Evolutionary conservation across 2,113 vertebrate species (phyloP), one percentile per base, ranked within the genome.

Genomic region (Panurus biarmicus): DNA sequence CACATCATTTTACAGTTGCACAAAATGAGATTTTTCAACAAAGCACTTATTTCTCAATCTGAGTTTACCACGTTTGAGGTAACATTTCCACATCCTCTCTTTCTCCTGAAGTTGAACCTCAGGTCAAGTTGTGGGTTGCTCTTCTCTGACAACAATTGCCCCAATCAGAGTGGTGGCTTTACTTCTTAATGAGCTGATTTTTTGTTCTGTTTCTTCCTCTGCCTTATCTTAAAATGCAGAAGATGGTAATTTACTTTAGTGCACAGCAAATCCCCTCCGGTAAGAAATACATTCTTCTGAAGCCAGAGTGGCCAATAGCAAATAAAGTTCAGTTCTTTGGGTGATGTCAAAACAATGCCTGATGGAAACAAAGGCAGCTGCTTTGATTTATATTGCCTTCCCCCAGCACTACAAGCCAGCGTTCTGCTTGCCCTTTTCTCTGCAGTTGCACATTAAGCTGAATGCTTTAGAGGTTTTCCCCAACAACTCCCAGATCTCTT

Each of bases 401-500:
- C 78, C 85, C 90, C 61, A 91, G 85, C 94, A 84, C 73, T 53
- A 77, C 64, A 58, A 94, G 89, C 58, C 83, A 57, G 75, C 66
- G 36, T 85, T 96, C 89, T 45, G 80, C 94, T 65, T 94, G 95
- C 89, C 85, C 96, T 95, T 97, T 96, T 96, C 85, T 65, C 76
- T 87, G 84, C 77, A 45, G 86, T 92, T 71, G 71, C 93, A 94
- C 89, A 95, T 97, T 96, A 96, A 97, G 89, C 90, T 89, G 94
- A 96, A 95, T 93, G 95, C 97, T 97, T 96, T 97, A 75, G 94
- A 97, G 96, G 92, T 92, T 97, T 97, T 91, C 92, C 85, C 26
- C 91, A 94, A 96, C 96, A 97, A 96, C 96, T 97, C 93, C 96
- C 97, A 96, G 96, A 96, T 92, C 94, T 91, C 96, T 92, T 84